These are phyloP conservation scores for Falco berigora DNA, from an alignment of 2,797 vertebrate genomes.

Conservation along the genomic window DNA sequence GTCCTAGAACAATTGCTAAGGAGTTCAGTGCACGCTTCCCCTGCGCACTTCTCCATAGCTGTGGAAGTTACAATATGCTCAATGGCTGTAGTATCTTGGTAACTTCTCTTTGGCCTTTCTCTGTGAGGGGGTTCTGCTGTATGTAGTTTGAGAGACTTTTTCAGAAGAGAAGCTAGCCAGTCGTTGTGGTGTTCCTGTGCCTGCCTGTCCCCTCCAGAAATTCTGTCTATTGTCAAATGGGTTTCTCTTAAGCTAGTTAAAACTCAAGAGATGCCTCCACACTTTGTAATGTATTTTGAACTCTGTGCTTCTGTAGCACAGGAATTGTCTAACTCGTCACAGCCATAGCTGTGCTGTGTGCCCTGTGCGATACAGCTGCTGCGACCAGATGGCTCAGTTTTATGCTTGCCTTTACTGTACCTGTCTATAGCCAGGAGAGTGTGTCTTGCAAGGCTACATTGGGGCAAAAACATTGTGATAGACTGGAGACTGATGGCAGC, in stretches of 20 bases:
- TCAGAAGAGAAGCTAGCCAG: neutral
- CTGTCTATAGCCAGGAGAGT: neutral
- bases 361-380: neutral
- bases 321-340: neutral
- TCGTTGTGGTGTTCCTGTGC: neutral
- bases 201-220: too few species aligned
- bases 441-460: neutral
- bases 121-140: neutral
- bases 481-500: neutral
- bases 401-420: neutral
- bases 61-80: neutral
- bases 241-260: neutral
- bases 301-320: neutral
- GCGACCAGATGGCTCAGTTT: neutral
- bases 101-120: neutral
- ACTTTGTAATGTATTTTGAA: neutral
- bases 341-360: neutral
- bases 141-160: neutral
- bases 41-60: slow-evolving; percentile 42
- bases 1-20: neutral
- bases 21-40: slow-evolving; percentile 37
- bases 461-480: neutral
- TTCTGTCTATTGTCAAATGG: neutral
- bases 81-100: neutral
- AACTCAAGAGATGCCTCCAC: neutral